A percentile compares a stretch with the other conserved stretches of the same genome.
Conservation (phyloP, 1,140 invertebrate genomes). For the Sycobia sp. region DNA sequence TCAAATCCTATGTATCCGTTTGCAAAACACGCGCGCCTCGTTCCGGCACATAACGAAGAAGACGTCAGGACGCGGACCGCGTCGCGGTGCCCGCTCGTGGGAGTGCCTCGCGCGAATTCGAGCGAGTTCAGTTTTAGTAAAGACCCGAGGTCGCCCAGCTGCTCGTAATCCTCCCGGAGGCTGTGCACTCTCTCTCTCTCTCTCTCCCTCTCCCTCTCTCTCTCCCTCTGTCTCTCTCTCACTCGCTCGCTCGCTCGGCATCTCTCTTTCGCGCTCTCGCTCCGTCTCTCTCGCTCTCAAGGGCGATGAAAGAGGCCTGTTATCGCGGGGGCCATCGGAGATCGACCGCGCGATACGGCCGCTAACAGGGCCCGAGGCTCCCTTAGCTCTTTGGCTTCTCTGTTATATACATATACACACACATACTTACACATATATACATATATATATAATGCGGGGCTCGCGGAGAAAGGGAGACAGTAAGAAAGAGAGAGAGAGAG, state of each 20-base stretch:
- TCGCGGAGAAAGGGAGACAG: neutral
- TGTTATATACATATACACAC: neutral
- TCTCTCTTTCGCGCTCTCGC: too few relatives aligned
- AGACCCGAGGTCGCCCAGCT: constrained; percentile 45
- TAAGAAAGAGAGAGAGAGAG: too few relatives aligned
- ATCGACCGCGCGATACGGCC: constrained; percentile 47
- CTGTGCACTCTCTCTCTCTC: constrained; percentile 9
- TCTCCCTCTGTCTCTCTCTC: too few relatives aligned
- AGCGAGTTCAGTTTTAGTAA: constrained; percentile 40
- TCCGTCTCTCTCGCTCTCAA: constrained; percentile 20
- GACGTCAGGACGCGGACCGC: constrained; percentile 14
- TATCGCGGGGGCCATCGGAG: constrained; percentile 51
- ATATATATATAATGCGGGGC: neutral
- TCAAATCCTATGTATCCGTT: constrained; percentile 18
- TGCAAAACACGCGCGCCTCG: neutral
- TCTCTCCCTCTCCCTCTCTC: constrained; percentile 10
- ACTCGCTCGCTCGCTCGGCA: too few relatives aligned
- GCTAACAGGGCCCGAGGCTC: constrained; percentile 52
- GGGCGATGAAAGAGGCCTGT: constrained; percentile 50
- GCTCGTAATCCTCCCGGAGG: constrained; percentile 52
- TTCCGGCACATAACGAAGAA: constrained; percentile 38
- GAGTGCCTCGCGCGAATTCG: constrained; percentile 32
- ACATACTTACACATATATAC: too few relatives aligned
- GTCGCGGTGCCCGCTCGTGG: constrained; percentile 4
- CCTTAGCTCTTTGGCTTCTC: too few relatives aligned